phyloP scores from a whole-genome alignment of 2,888 invertebrate species.

The Standfussiana lucernea region DNA sequence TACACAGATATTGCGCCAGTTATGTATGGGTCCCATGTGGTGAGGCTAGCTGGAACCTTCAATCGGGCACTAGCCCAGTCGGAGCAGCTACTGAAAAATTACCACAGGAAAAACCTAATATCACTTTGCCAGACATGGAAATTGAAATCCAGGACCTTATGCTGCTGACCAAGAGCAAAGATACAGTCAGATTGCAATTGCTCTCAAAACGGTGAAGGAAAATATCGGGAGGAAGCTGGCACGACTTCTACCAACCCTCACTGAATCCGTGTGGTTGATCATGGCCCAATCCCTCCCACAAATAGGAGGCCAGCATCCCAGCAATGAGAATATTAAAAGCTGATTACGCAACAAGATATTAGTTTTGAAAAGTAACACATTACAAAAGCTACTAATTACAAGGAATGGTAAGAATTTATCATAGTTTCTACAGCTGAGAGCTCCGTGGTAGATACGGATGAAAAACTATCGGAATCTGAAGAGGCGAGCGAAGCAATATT shows the following conservation, averaged over 20 bases:
- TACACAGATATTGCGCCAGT: not conserved
- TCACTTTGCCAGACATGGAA: not conserved
- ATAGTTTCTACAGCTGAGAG: conserved; percentile 10
- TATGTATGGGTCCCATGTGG: not conserved
- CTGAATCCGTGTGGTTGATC: not conserved
- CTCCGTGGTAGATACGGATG: conserved; percentile 32
- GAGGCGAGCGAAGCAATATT: conserved; percentile 74
- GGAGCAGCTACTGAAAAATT: not conserved
- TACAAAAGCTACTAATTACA: conserved; percentile 18
- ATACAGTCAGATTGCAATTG: not conserved
- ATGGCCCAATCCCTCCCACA: not conserved
- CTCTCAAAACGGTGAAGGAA: not conserved
- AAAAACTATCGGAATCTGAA: conserved; percentile 65
- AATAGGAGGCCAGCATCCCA: not conserved
- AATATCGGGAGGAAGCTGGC: not conserved
- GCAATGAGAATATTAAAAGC: not conserved
- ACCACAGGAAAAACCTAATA: not conserved
- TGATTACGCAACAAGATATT: not conserved
- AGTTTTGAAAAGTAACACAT: not conserved
- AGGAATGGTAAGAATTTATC: conserved; percentile 7
- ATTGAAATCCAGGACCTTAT: not conserved
- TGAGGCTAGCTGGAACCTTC: not conserved
- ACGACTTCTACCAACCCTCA: not conserved
- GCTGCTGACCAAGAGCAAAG: not conserved
- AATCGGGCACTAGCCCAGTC: not conserved